Evolutionary conservation across 2,888 invertebrate species (phyloP), one percentile per base, ranked within the genome.

Genomic region (Apamea anceps): DNA sequence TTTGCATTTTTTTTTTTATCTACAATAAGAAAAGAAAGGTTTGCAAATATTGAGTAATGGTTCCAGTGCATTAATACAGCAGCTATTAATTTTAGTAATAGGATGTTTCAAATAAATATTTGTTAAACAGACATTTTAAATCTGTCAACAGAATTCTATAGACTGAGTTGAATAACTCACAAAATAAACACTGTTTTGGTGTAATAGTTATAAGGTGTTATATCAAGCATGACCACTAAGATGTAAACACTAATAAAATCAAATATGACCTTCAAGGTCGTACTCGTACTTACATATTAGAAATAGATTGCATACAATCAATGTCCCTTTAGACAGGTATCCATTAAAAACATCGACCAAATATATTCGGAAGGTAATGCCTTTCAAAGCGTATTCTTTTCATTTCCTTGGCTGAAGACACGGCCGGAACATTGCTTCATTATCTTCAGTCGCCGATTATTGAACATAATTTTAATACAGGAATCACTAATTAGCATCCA

Each of bases 401-500:
- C 6, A 66, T 79, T 74, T 78, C 65, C 66, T 48, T 28, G 25
- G 45, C n/a, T 67, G 18, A 45, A 51, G 42, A 42, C 63, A 79
- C 54, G 57, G 65, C 54, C 70, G 60, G 73, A 82, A 77, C 42
- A 76, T 77, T 76, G 72, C 81, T 74, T 77, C 80, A 79, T 80
- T 88, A 81, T 67, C 75, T 66, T 65, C 71, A 79, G 77, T 81
- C 62, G n/a, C 42, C 80, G 72, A 83, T 79, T 84, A 84, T 84
- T 85, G 74, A 84, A 73, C 63, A 51, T 83, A 83, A 88, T 87
- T 89, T 75, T 79, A 85, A 79, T 81, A 85, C 42, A 84, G 75
- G 85, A 85, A 81, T 79, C 78, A 71, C 62, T 89, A 91, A 91
- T 90, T 90, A 90, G 76, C 25, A 37, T 8, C 65, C 65, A 65